Base-by-base conservation (phyloP, 2,113 vertebrate species). In the Hydrolagus affinis region DNA sequence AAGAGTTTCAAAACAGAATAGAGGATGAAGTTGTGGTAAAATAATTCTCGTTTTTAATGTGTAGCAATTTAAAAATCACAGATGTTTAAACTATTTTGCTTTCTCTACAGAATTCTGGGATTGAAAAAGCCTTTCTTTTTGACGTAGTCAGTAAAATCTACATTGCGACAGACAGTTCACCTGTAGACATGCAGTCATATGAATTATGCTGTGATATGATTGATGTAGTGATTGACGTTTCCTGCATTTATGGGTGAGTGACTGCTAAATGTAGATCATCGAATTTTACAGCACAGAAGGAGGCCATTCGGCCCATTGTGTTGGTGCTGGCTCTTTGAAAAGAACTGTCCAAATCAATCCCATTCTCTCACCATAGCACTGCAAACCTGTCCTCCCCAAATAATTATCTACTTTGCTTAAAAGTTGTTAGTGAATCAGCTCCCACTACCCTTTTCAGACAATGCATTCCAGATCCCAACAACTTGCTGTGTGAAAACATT, bases 141-240 rank as follows among this genome's bases (percentile, higher is more conserved):
- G 98, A 99, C 23, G 98, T 99, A 88, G 97, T 99, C 94, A 99
- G 98, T 93, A 99, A 99, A 94, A 99, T 99, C 93, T 99, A 99
- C 95, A 99, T 99, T 12, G 98, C 98, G 88, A 99, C 98, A 86
- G 98, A 99, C 94, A 99, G 97, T 88, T 99, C 97, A 12, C 98
- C 98, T 12, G 98, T 99, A 87, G 98, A 99, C 93, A 99, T 99
- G 98, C 98, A 99, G 90, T 99, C 98, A 0, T 99, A 99, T 0
- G 98, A 99, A 85, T 90, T 99, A 89, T 99, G 98, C 92, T 99
- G 98, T 86, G 98, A 99, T 89, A 99, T 99, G 98, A 99, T 99
- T 85, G 98, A 99, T 86, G 98, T 99, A 88, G 98, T 99, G 87
- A 99, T 99, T 74, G 98, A 99, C 86, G 97, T 99, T 85, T 99